phyloP scores from a whole-genome alignment of 2,113 vertebrate genomes.

The Cheirogaleus medius region DNA sequence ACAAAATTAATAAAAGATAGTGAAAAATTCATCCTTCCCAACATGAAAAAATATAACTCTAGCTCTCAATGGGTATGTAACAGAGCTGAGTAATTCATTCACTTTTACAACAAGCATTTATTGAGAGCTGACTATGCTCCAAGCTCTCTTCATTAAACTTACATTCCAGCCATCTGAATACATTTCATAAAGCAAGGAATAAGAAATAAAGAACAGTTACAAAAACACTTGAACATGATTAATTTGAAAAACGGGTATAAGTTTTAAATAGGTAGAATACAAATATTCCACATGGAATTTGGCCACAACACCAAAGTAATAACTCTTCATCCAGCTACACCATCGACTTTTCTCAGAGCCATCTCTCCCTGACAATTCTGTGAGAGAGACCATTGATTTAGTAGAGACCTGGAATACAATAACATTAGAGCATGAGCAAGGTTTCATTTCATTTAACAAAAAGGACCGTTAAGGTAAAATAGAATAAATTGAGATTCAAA shows the following conservation, averaged over 20 bases:
- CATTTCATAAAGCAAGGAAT: slow-evolving; percentile 19
- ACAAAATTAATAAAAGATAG: neutral
- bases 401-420: neutral
- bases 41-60: neutral
- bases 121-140: neutral
- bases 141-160: neutral
- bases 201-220: neutral
- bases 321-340: neutral
- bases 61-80: neutral
- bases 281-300: neutral
- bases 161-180: neutral
- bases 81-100: neutral
- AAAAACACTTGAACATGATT: neutral
- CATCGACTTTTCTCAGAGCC: neutral
- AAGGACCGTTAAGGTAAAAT: neutral
- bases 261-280: slow-evolving; percentile 1
- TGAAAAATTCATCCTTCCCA: neutral
- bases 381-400: neutral
- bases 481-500: neutral
- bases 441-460: neutral
- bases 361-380: neutral
- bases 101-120: neutral
- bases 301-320: neutral
- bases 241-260: neutral
- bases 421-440: neutral